Base-by-base conservation (phyloP, 2,797 vertebrate genomes). In the Falco rusticolus region DNA sequence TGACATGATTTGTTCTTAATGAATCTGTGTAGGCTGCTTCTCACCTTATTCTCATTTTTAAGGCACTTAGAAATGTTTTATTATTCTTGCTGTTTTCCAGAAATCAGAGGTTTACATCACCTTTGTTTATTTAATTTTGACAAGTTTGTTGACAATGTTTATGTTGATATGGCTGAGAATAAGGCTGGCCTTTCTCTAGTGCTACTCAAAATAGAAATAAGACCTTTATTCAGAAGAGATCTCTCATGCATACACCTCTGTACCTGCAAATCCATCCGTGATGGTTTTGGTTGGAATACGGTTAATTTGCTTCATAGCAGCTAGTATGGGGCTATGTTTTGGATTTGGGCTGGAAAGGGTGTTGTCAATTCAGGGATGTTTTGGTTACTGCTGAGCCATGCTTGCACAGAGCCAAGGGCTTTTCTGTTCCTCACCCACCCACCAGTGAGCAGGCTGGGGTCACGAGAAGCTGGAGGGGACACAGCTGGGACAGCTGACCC, bases 91-190 rank as follows among this genome's bases (percentile, higher is more conserved):
- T 63, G 4, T 71, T 94, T 86, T 69, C 15, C 45, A 65, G 69
- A 78, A 86, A 80, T 68, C 14, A 13, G 19, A 70, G 16, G 20
- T 82, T 91, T 87, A 71, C 22, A 57, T 47, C 39, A 82, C 25
- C 31, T 87, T 75, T 81, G 9, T 68, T 90, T 89, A n/a, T 39
- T 85, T 87, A 87, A 60, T 81, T 93, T 90, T 87, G 68, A 72
- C 39, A 86, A 71, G 19, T 48, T 65, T 88, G 19, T 17, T 87
- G 56, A n/a, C 34, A 82, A 77, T 60, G 18, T 80, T 87, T 41
- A 10, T 41, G 17, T 33, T 76, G 82, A 37, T 90, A 48, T 5
- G 10, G 7, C 24, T 74, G 22, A 72, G 56, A 91, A 90, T 50
- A 65, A 59, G 14, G 3, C 11, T 59, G 84, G 16, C 4, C 20